phyloP scores from a whole-genome alignment of 2,888 invertebrate genomes.

The Dryobotodes eremita region DNA sequence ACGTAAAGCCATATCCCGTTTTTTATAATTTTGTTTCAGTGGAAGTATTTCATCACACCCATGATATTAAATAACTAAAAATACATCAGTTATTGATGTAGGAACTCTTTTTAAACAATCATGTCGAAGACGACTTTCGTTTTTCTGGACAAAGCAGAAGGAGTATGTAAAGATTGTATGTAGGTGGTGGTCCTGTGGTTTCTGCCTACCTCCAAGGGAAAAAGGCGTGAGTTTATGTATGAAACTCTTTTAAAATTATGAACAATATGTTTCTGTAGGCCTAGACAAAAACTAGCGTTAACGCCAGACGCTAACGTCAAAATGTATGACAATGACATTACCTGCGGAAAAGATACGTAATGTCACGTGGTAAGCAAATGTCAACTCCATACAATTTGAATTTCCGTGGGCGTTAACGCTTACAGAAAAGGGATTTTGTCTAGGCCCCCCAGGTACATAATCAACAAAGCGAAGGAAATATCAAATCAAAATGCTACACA shows the following conservation, averaged over 20 bases:
- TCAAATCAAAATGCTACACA: neutral
- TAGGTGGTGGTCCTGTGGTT: neutral
- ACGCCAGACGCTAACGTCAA: too few species aligned
- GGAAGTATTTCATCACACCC: constrained; percentile 4
- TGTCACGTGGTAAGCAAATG: too few species aligned
- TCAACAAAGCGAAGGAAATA: neutral
- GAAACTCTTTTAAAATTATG: too few species aligned
- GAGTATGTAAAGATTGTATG: neutral
- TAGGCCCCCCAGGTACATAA: too few species aligned
- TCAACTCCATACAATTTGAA: too few species aligned
- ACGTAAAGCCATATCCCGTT: constrained; percentile 4
- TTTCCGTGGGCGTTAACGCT: too few species aligned
- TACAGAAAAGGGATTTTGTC: too few species aligned
- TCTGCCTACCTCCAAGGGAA: neutral
- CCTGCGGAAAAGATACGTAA: too few species aligned
- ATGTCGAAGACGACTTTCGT: neutral
- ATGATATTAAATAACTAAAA: neutral
- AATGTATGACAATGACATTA: too few species aligned
- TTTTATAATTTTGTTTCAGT: constrained; percentile 23
- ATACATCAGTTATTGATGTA: constrained; percentile 1
- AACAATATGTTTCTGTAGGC: too few species aligned
- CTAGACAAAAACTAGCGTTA: too few species aligned
- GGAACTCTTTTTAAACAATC: neutral
- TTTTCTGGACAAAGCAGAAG: neutral
- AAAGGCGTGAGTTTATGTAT: neutral